phyloP scores from a whole-genome alignment of 1,140 invertebrate genomes.

The Delia radicum region DNA sequence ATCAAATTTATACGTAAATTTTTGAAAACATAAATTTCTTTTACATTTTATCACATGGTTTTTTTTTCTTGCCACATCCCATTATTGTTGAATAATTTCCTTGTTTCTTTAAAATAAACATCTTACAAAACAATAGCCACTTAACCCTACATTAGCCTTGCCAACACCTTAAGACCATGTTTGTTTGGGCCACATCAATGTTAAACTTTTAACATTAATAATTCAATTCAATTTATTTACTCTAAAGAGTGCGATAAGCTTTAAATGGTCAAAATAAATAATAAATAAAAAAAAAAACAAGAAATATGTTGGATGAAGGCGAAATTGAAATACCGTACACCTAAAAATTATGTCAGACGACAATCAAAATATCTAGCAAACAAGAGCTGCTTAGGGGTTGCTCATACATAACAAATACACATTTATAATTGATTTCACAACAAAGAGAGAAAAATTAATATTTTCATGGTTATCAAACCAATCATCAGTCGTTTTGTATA shows the following conservation, averaged over 20 bases:
- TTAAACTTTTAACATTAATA: background rate
- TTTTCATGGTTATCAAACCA: too few species aligned
- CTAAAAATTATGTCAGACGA: too few species aligned
- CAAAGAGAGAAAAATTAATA: too few species aligned
- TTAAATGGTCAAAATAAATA: too few species aligned
- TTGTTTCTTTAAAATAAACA: background rate
- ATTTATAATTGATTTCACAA: too few species aligned
- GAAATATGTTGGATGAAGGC: too few species aligned
- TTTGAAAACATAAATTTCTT: background rate
- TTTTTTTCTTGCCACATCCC: background rate
- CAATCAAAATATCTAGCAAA: too few species aligned
- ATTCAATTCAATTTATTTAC: background rate
- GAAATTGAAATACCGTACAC: too few species aligned
- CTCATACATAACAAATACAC: too few species aligned
- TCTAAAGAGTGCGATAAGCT: too few species aligned
- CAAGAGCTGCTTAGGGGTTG: too few species aligned
- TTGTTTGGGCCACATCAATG: background rate
- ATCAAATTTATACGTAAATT: background rate
- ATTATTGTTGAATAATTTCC: conserved; percentile 2
- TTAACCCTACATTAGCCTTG: background rate
- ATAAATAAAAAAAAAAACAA: background rate
- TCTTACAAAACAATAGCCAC: background rate
- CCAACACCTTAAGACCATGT: background rate
- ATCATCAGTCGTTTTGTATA: too few species aligned
- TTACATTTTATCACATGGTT: background rate